These are phyloP conservation scores for Podotricha telesiphe DNA, from an alignment of 2,888 invertebrate genomes.

Conservation along the genomic window DNA sequence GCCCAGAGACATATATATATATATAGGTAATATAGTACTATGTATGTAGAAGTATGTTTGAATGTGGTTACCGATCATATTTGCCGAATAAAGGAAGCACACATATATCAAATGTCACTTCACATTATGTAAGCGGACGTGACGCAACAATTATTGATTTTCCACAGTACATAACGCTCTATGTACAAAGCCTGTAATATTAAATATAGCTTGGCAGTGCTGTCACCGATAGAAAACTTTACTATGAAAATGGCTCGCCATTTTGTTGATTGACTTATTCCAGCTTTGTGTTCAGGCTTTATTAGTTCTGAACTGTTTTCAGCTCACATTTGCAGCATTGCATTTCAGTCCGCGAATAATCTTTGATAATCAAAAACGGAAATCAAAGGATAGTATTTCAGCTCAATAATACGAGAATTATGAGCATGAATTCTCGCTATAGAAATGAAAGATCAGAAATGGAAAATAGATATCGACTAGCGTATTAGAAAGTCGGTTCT, in stretches of 20 bases:
- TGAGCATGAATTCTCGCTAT: slow-evolving; percentile 5
- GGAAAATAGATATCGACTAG: slow-evolving; percentile 2
- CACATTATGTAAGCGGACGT: slow-evolving; percentile 49
- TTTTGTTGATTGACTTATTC: slow-evolving; percentile 48
- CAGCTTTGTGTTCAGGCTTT: slow-evolving; percentile 43
- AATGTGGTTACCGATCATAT: slow-evolving; percentile 8
- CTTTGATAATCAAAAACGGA: slow-evolving; percentile 16
- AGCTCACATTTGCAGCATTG: slow-evolving; percentile 22
- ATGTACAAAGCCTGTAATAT: slow-evolving; percentile 44
- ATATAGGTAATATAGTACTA: background rate
- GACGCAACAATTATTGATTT: slow-evolving; percentile 60
- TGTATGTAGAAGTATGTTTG: background rate
- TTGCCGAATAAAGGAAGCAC: slow-evolving; percentile 30
- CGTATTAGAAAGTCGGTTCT: background rate
- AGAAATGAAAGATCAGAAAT: slow-evolving; percentile 13
- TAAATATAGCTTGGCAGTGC: slow-evolving; percentile 44
- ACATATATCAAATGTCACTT: slow-evolving; percentile 41
- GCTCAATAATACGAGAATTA: slow-evolving; percentile 11
- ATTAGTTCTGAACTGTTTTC: slow-evolving; percentile 40
- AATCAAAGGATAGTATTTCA: slow-evolving; percentile 15
- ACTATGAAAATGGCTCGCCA: slow-evolving; percentile 49
- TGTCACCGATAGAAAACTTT: slow-evolving; percentile 52
- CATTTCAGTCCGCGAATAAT: slow-evolving; percentile 13
- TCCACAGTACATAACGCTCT: slow-evolving; percentile 50
- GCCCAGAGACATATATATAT: background rate